Evolutionary conservation across 2,797 vertebrate genomes (phyloP).

Genomic region (Arnoldichthys spilopterus): DNA sequence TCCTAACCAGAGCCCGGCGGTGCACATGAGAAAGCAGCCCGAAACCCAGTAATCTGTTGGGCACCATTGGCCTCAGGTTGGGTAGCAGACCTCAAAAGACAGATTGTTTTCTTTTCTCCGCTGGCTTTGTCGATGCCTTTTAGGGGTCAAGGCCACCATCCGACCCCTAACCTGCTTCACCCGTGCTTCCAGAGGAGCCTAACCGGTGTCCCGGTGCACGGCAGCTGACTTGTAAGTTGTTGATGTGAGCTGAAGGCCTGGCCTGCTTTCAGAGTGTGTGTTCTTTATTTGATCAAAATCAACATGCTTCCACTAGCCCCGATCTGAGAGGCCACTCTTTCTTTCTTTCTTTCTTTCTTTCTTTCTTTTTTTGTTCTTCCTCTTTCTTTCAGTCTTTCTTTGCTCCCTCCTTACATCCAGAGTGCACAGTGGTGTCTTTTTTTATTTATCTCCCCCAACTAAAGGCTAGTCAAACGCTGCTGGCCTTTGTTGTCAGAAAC

Average conservation of each 20-base stretch:
- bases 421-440: slow-evolving; percentile 70
- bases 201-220: slow-evolving; percentile 56
- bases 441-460: slow-evolving; percentile 74
- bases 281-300: slow-evolving; percentile 80
- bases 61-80: too few relatives aligned
- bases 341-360: slow-evolving; percentile 29
- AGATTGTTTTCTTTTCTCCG: too few relatives aligned
- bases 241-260: slow-evolving; percentile 78
- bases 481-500: slow-evolving; percentile 86
- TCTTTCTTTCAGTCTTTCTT: slow-evolving; percentile 48
- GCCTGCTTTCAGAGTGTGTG: slow-evolving; percentile 70
- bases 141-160: slow-evolving; percentile 29
- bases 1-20: too few relatives aligned
- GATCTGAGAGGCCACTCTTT: slow-evolving; percentile 69
- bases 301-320: slow-evolving; percentile 75
- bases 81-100: too few relatives aligned
- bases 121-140: neutral
- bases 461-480: slow-evolving; percentile 80
- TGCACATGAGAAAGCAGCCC: too few relatives aligned
- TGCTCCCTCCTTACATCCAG: slow-evolving; percentile 58
- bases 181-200: neutral
- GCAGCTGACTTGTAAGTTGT: slow-evolving; percentile 68
- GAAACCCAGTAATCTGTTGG: too few relatives aligned
- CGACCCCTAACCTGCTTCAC: slow-evolving; percentile 41
- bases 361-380: slow-evolving; percentile 40